phyloP scores from a whole-genome alignment of 2,888 invertebrate species.

The Cheiracanthium punctorium region DNA sequence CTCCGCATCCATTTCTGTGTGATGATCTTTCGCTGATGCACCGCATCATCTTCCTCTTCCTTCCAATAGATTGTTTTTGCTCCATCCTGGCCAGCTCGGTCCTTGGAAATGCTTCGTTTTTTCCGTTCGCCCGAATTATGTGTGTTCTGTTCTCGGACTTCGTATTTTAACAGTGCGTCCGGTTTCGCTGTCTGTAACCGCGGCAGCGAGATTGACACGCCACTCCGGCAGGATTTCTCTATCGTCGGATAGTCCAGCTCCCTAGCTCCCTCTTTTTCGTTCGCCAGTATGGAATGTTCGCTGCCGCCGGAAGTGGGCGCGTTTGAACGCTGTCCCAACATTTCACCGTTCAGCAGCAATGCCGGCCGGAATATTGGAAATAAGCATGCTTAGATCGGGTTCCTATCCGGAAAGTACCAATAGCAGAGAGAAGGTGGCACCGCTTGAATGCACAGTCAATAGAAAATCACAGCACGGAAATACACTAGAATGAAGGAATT shows the following conservation, averaged over 20 bases:
- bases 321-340: background rate
- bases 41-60: background rate
- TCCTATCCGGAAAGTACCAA: background rate
- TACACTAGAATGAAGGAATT: too few relatives aligned
- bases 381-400: background rate
- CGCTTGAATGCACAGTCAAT: too few relatives aligned
- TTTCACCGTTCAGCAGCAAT: background rate
- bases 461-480: too few relatives aligned
- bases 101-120: background rate
- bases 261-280: background rate
- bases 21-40: constrained; percentile 54
- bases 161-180: background rate
- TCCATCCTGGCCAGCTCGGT: background rate
- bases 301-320: background rate
- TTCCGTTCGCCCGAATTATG: background rate
- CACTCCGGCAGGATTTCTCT: background rate
- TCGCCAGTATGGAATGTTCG: background rate
- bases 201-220: background rate
- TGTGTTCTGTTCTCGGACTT: background rate
- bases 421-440: too few relatives aligned
- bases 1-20: constrained; percentile 15
- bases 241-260: constrained; percentile 4
- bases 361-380: background rate
- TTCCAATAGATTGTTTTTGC: background rate
- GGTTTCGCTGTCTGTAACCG: background rate